These are phyloP conservation scores for Dinoponera quadriceps DNA, from an alignment of 1,140 invertebrate species.

Conservation along the genomic window DNA sequence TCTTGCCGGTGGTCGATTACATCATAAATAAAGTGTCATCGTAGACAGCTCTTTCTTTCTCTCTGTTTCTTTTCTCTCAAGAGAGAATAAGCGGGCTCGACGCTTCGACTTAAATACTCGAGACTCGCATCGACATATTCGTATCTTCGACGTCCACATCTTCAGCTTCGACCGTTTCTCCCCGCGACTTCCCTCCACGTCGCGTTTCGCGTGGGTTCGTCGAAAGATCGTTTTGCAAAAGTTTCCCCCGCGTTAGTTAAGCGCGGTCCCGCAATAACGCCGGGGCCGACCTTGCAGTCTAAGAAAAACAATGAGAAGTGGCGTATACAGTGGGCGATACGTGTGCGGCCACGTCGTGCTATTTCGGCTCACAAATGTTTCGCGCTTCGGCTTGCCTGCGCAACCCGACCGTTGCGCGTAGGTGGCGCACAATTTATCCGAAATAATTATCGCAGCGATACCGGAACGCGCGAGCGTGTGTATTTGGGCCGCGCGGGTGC, in stretches of 20 bases:
- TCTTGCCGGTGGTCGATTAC: too few species aligned
- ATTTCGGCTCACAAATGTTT: slow-evolving; percentile 71
- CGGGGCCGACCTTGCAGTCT: slow-evolving; percentile 66
- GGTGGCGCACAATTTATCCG: slow-evolving; percentile 69
- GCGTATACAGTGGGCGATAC: slow-evolving; percentile 28
- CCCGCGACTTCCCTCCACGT: too few species aligned
- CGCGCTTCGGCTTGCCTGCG: slow-evolving; percentile 63
- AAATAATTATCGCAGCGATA: slow-evolving; percentile 71
- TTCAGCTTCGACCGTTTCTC: background rate
- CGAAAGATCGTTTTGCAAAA: background rate
- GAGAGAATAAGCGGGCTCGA: too few species aligned
- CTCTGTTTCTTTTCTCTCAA: too few species aligned
- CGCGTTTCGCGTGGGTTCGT: background rate
- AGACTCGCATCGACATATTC: too few species aligned
- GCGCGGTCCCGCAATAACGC: background rate
- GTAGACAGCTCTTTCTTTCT: too few species aligned
- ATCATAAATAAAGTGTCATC: too few species aligned
- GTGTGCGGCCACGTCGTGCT: slow-evolving; percentile 60
- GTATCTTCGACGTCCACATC: too few species aligned
- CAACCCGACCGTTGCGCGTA: slow-evolving; percentile 65
- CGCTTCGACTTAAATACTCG: too few species aligned
- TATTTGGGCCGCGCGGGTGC: slow-evolving; percentile 61
- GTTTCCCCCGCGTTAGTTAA: background rate
- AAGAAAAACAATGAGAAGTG: slow-evolving; percentile 73
- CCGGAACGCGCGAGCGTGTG: slow-evolving; percentile 38